Conservation (phyloP, 2,888 invertebrate species). For the Trachelus tabidus region DNA sequence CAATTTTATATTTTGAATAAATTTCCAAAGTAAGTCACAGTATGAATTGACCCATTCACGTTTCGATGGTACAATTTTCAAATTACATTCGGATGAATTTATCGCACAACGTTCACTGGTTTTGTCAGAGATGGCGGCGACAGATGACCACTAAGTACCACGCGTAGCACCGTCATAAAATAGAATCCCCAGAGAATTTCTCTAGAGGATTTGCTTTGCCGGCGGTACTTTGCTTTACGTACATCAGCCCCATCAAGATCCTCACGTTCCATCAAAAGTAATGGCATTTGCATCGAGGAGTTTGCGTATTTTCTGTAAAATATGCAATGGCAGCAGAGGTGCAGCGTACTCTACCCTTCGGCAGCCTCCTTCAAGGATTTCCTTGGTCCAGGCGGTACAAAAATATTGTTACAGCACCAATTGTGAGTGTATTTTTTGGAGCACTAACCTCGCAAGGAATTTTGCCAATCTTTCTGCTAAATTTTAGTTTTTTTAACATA, state of each 20-base stretch:
- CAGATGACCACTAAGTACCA: too few relatives aligned
- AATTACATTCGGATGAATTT: too few relatives aligned
- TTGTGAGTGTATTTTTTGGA: conserved; percentile 37
- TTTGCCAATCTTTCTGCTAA: too few relatives aligned
- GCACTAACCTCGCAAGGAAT: conserved; percentile 38
- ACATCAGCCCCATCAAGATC: too few relatives aligned
- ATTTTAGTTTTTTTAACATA: too few relatives aligned
- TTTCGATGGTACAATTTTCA: too few relatives aligned
- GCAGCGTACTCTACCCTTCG: conserved; percentile 38
- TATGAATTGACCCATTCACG: too few relatives aligned
- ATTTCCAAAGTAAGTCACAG: too few relatives aligned
- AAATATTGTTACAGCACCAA: conserved; percentile 44
- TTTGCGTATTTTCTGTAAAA: conserved; percentile 48
- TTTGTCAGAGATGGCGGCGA: too few relatives aligned
- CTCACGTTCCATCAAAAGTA: neutral
- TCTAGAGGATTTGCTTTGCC: neutral
- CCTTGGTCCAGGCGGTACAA: conserved; percentile 36
- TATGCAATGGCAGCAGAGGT: conserved; percentile 44
- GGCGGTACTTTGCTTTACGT: too few relatives aligned
- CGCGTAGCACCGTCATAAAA: neutral
- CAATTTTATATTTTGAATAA: too few relatives aligned
- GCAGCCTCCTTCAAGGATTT: conserved; percentile 36
- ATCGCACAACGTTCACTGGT: too few relatives aligned
- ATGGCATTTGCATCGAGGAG: conserved; percentile 54
- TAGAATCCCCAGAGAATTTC: neutral